Percentiles rank a stretch among this genome's conserved stretches.
These are phyloP conservation scores for Phalacrocorax pelagicus DNA, from an alignment of 2,113 vertebrate species.

Conservation along the genomic window DNA sequence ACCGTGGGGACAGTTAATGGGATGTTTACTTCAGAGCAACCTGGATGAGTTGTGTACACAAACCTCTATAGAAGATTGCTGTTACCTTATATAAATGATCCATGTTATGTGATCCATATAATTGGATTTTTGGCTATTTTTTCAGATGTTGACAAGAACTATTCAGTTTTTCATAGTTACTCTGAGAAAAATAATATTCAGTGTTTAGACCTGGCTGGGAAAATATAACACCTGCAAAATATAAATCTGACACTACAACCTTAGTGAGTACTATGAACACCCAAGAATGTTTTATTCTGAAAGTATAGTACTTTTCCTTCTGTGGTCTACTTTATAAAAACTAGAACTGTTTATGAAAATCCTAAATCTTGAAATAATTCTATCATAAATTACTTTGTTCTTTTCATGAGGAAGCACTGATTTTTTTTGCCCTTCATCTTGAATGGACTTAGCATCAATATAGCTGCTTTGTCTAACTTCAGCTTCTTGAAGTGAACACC, in stretches of 20 bases:
- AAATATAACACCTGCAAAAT: constrained; percentile 17
- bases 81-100: not conserved
- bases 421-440: not conserved
- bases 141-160: not conserved
- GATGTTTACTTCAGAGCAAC: constrained; percentile 2
- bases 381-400: not conserved
- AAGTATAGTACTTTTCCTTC: not conserved
- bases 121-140: not conserved
- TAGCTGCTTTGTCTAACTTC: constrained; percentile 11
- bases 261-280: not conserved
- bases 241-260: not conserved
- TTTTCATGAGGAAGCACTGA: not conserved
- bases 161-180: not conserved
- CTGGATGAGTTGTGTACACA: not conserved
- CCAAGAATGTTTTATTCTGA: not conserved
- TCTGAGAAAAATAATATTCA: not conserved
- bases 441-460: constrained; percentile 17
- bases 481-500: constrained; percentile 4
- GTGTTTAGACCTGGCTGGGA: not conserved
- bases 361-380: constrained; percentile 11
- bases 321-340: not conserved
- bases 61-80: constrained; percentile 12
- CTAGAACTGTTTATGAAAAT: constrained; percentile 5
- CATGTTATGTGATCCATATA: not conserved
- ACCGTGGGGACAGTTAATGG: not conserved